Evolutionary conservation across 2,113 vertebrate species (phyloP).

Genomic region (Poicephalus meyeri): DNA sequence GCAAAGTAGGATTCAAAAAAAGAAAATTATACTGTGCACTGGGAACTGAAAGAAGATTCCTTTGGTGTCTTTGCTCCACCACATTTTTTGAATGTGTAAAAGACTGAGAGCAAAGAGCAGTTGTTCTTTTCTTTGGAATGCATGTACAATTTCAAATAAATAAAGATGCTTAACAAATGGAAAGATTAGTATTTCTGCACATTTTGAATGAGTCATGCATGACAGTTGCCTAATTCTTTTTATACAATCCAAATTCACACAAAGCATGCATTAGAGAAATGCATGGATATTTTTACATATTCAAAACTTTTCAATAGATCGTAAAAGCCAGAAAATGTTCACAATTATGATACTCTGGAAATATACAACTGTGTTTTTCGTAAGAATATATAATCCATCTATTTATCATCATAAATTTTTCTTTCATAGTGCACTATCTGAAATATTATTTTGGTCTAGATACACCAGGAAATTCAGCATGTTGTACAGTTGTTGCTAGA

Average conservation of each 20-base stretch:
- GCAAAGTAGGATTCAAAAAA: neutral
- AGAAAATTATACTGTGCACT: neutral
- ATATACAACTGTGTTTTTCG: neutral
- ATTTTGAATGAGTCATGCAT: slow-evolving; percentile 37
- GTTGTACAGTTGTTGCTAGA: neutral
- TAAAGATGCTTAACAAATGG: slow-evolving; percentile 48
- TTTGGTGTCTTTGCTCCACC: neutral
- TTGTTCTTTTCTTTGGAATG: slow-evolving; percentile 30
- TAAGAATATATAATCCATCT: neutral
- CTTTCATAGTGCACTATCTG: neutral
- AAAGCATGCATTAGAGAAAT: slow-evolving; percentile 1
- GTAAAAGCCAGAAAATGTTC: neutral
- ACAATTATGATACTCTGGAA: neutral
- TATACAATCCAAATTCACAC: neutral
- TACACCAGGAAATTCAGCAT: fast-evolving
- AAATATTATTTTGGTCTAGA: neutral
- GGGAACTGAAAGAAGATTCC: neutral
- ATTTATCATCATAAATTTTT: neutral
- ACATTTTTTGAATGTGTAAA: neutral
- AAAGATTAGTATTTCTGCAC: slow-evolving; percentile 45
- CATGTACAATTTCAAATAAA: slow-evolving; percentile 26
- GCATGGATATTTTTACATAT: slow-evolving; percentile 16
- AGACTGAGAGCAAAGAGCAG: neutral
- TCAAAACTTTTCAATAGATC: neutral
- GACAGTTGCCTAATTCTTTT: slow-evolving; percentile 16